Evolutionary conservation across 2,113 vertebrate species (phyloP).

Genomic region (Bathybates hornii): DNA sequence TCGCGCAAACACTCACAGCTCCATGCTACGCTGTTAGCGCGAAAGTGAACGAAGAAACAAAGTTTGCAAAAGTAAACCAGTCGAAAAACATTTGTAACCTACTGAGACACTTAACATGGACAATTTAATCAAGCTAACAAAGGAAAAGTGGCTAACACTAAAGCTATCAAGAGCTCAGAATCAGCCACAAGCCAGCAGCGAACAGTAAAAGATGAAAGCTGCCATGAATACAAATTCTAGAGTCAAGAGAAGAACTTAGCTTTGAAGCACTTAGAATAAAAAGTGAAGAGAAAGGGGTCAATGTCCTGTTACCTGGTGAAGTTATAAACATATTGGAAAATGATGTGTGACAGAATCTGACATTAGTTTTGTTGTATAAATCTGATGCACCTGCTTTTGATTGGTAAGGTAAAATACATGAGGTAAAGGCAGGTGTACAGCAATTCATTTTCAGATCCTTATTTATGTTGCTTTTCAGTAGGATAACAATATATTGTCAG

Average conservation of each 20-base stretch:
- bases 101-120: not conserved
- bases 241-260: not conserved
- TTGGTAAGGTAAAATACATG: accelerated
- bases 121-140: not conserved
- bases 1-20: accelerated
- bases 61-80: not conserved
- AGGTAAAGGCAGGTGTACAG: not conserved
- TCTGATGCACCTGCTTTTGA: not conserved
- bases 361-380: not conserved
- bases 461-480: not conserved
- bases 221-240: not conserved
- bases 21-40: not conserved
- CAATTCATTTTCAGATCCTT: not conserved
- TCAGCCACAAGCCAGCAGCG: not conserved
- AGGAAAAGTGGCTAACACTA: not conserved
- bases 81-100: not conserved
- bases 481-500: not conserved
- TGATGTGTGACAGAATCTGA: accelerated
- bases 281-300: not conserved
- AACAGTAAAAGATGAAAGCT: accelerated
- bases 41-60: not conserved
- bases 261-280: not conserved
- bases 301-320: not conserved
- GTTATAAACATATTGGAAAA: not conserved
- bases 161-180: not conserved